Percentiles rank a stretch among this genome's conserved stretches.
phyloP scores from a whole-genome alignment of 2,797 vertebrate species.

The Notolepis coatsorum region DNA sequence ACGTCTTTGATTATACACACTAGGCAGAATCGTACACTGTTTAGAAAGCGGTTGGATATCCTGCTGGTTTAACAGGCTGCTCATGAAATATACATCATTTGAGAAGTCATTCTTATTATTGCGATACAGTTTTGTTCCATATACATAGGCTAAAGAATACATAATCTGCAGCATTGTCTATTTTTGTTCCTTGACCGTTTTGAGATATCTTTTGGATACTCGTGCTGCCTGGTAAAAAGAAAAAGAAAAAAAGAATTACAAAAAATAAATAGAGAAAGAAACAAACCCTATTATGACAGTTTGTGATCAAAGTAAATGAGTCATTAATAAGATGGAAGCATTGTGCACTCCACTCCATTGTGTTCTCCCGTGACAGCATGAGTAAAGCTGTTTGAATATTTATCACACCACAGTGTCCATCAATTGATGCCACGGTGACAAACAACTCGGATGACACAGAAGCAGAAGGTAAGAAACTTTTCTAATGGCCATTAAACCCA shows the following conservation, averaged over 20 bases:
- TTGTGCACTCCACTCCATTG: constrained; percentile 54
- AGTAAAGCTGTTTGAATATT: constrained; percentile 66
- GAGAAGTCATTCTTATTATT: too few relatives aligned
- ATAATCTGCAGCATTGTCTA: too few relatives aligned
- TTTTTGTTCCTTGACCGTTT: constrained; percentile 27
- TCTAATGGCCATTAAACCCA: constrained; percentile 10
- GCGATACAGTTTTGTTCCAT: too few relatives aligned
- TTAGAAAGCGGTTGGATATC: neutral
- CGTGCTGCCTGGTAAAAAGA: constrained; percentile 22
- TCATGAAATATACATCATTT: too few relatives aligned
- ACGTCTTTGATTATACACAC: constrained; percentile 3
- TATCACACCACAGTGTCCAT: constrained; percentile 66
- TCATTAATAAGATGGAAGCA: constrained; percentile 71
- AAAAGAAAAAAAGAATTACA: too few relatives aligned
- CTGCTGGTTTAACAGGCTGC: constrained; percentile 3
- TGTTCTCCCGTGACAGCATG: constrained; percentile 64
- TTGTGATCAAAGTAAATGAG: constrained; percentile 74
- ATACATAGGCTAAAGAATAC: too few relatives aligned
- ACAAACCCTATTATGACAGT: constrained; percentile 67
- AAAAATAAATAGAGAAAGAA: too few relatives aligned
- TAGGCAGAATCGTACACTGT: neutral
- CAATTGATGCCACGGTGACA: constrained; percentile 70
- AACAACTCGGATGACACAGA: constrained; percentile 38
- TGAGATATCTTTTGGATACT: constrained; percentile 40
- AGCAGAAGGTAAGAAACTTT: constrained; percentile 47